These are phyloP conservation scores for Pampus argenteus DNA, from an alignment of 2,797 vertebrate genomes.

Conservation along the genomic window DNA sequence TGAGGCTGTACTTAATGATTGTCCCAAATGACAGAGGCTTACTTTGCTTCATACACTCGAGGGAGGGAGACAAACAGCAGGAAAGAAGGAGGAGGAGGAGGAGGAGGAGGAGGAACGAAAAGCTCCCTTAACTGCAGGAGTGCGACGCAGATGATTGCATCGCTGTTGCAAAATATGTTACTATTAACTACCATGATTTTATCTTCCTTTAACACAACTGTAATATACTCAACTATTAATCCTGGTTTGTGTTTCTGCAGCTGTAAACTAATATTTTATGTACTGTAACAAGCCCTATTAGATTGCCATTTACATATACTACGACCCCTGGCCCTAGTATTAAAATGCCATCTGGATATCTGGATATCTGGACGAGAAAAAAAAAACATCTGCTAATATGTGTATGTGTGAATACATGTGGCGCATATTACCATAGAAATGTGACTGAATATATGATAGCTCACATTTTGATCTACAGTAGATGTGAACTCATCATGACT, in stretches of 20 bases:
- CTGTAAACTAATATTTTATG: constrained; percentile 32
- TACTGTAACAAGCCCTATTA: constrained; percentile 28
- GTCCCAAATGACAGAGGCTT: constrained; percentile 61
- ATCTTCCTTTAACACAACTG: constrained; percentile 29
- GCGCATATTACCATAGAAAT: constrained; percentile 23
- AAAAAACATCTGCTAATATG: constrained; percentile 34
- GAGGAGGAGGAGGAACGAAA: constrained; percentile 25
- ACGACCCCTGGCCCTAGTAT: constrained; percentile 14
- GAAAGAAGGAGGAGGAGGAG: constrained; percentile 8
- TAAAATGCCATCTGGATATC: constrained; percentile 44
- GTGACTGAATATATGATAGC: constrained; percentile 21
- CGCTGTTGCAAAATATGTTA: constrained; percentile 35
- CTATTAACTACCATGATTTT: constrained; percentile 23
- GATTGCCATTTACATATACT: constrained; percentile 21
- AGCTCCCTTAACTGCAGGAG: constrained; percentile 49
- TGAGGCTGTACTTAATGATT: constrained; percentile 64
- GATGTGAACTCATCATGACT: background rate
- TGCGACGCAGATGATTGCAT: constrained; percentile 49
- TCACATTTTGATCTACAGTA: background rate
- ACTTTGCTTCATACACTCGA: constrained; percentile 48
- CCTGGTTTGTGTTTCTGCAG: constrained; percentile 7
- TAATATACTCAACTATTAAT: constrained; percentile 29
- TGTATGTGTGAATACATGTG: constrained; percentile 26
- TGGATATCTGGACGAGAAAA: constrained; percentile 19
- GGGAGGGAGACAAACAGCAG: constrained; percentile 47